Base-by-base conservation (phyloP, 2,113 vertebrate species). In the Alethe diademata region DNA sequence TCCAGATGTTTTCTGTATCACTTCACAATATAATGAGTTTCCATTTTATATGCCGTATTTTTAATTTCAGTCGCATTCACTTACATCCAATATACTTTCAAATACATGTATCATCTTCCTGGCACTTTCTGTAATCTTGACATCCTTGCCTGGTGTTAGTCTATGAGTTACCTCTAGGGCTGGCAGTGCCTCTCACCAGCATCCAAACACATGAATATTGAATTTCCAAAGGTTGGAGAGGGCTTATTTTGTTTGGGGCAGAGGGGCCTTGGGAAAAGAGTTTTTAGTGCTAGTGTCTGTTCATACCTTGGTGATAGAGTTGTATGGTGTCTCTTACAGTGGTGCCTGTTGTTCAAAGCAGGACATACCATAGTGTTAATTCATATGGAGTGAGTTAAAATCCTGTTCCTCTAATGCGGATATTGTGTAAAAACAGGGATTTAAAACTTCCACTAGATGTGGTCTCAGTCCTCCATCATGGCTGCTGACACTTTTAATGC, bases 1-100 rank as follows among this genome's bases (percentile, higher is more conserved):
- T 90, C 67, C 94, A 95, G 93, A 92, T 96, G 95, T 96, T 79
- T 92, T 93, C 86, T 88, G 67, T 94, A 75, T 92, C 3, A 2
- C 69, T 94, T 93, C 75, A 71, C 60, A 67, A 20, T 67, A 35
- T 79, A 76, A 79, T 88, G 85, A 86, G 25, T 82, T 91, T 67
- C 25, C 25, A 35, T 93, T 92, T 38, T 84, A 35, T 60, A 56
- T 86, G 48, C 56, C 14, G 2, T 80, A 53, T 62, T 88, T 83
- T 67, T 53, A 74, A 89, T 92, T 92, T 60, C 61, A 84, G 65
- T 83, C 0, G 0, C 69, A 35, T 86, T 96, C 85, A 64, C 35
- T 78, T 84, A 29, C 8, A 56, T 51, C 15, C 24, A 42, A 3
- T 64, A 15, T 29, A 22, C 50, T 83, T 90, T 94, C 60, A 78